Conservation (phyloP, 1,140 invertebrate species). For the Drosophila pandora region DNA sequence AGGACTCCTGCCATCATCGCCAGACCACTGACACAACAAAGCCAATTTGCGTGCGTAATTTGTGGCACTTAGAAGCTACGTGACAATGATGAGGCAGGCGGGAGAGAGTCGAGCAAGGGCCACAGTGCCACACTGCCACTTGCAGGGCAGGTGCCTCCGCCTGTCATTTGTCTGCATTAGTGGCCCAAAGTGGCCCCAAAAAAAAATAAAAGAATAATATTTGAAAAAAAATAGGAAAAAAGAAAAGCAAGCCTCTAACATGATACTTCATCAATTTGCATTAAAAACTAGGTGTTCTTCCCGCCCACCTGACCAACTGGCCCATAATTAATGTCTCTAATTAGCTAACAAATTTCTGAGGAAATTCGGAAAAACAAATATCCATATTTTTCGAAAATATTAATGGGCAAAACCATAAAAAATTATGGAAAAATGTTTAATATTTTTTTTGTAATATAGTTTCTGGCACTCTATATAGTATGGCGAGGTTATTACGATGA, state of each 20-base stretch:
- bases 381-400: neutral
- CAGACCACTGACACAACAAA: slow-evolving; percentile 54
- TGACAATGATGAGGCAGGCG: slow-evolving; percentile 45
- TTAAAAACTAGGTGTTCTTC: slow-evolving; percentile 19
- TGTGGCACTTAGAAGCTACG: slow-evolving; percentile 77
- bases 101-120: neutral
- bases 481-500: slow-evolving; percentile 11
- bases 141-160: slow-evolving; percentile 32
- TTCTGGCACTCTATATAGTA: neutral
- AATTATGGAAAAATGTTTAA: neutral
- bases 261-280: slow-evolving; percentile 60
- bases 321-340: slow-evolving; percentile 69
- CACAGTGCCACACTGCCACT: slow-evolving; percentile 4
- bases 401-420: slow-evolving; percentile 1
- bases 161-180: slow-evolving; percentile 81
- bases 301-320: slow-evolving; percentile 65
- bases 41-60: slow-evolving; percentile 81
- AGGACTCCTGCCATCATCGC: neutral
- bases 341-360: slow-evolving; percentile 58
- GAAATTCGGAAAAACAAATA: slow-evolving; percentile 12
- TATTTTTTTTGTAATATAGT: neutral
- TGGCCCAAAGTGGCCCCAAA: neutral
- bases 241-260: neutral
- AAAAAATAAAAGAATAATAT: neutral
- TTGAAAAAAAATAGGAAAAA: neutral